These are phyloP conservation scores for Grammomys dolichurus DNA, from an alignment of 2,113 vertebrate species.

Conservation along the genomic window DNA sequence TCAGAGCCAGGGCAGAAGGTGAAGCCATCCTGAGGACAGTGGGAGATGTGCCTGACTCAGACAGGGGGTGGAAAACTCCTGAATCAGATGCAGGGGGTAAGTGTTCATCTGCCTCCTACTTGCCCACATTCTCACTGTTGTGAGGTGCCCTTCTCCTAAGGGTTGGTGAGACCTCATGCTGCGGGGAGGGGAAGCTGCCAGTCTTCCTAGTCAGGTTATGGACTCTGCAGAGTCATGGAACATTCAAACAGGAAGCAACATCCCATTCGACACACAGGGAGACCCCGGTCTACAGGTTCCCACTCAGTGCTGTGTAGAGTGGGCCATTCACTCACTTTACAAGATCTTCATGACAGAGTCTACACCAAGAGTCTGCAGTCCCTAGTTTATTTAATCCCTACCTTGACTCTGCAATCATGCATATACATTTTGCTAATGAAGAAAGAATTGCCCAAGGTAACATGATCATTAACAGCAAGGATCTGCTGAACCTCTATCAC, in stretches of 20 bases:
- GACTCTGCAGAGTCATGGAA: neutral
- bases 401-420: neutral
- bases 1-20: constrained; percentile 74
- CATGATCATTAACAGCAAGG: neutral
- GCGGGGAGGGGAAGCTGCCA: too few relatives aligned
- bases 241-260: neutral
- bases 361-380: neutral
- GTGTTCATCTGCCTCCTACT: neutral
- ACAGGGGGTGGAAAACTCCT: neutral
- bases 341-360: neutral
- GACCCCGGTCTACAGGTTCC: neutral
- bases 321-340: neutral
- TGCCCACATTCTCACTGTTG: neutral
- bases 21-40: constrained; percentile 55
- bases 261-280: neutral
- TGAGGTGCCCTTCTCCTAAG: neutral
- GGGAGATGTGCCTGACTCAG: neutral
- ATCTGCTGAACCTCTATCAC: neutral
- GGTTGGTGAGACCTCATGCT: neutral
- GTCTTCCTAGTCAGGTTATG: neutral
- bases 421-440: neutral
- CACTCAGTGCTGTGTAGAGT: neutral
- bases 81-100: neutral
- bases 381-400: neutral
- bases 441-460: neutral